phyloP scores from a whole-genome alignment of 2,797 vertebrate species.

The Buceros bicornis region DNA sequence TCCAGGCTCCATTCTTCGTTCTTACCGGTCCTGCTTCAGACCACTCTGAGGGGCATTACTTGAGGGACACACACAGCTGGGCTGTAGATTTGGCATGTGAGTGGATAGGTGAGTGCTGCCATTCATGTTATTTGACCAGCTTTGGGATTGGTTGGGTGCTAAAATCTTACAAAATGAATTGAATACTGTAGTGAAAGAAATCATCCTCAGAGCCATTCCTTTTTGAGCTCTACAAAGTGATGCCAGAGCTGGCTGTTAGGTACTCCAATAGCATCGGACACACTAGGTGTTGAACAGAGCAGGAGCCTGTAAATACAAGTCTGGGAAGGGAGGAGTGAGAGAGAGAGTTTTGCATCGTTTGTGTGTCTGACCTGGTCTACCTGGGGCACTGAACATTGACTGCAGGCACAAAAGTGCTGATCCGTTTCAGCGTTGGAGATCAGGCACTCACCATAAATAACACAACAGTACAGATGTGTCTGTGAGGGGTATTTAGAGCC shows the following conservation, averaged over 20 bases:
- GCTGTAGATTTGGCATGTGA: not conserved
- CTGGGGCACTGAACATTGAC: not conserved
- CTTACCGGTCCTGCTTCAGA: not conserved
- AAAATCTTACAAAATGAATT: not conserved
- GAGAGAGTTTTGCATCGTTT: not conserved
- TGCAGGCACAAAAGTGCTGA: not conserved
- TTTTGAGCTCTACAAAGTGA: not conserved
- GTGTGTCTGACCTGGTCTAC: not conserved
- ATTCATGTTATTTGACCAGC: not conserved
- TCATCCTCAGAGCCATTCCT: not conserved
- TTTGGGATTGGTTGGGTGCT: not conserved
- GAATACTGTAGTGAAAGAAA: not conserved
- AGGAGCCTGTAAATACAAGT: not conserved
- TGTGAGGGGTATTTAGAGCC: conserved; percentile 14
- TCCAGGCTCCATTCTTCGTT: not conserved
- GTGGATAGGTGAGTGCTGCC: not conserved
- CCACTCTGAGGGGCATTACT: no score
- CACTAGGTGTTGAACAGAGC: not conserved
- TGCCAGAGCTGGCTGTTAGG: not conserved
- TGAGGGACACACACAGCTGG: not conserved
- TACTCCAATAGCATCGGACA: not conserved
- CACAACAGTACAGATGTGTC: not conserved
- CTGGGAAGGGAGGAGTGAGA: not conserved
- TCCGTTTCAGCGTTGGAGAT: conserved; percentile 13
- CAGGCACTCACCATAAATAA: conserved; percentile 5